Base-by-base conservation (phyloP, 2,797 vertebrate species). In the Liparis tanakae region DNA sequence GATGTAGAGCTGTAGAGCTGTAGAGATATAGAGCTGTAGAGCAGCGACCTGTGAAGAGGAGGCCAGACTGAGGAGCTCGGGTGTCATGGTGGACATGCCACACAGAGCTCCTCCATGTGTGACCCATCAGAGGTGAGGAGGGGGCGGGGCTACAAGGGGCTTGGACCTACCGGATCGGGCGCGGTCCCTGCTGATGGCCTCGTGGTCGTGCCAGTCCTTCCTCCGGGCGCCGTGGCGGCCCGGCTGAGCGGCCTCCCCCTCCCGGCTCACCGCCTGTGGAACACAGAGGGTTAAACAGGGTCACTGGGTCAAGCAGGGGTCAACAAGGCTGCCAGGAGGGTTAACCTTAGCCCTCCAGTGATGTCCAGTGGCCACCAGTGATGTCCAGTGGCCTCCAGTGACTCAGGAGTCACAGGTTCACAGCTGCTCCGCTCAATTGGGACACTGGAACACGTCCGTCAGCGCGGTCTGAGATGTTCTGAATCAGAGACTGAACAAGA, bases 161-260 rank as follows among this genome's bases (percentile, higher is more conserved):
- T 3, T 56, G 56, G 33, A 78, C 81, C 17, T 88, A 99, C 98
- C 98, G 48, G 92, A 86, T 66, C 95, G 94, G 36, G 96, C 92
- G 0, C 94, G 82, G 1, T 99, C 98, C 73, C 89, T 95, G 76
- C 75, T 93, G 87, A 98, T 98, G 2, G 93, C 88, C 14, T 96
- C 95, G 36, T 95, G 92, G 90, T 98, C 94, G 2, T 99, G 97
- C 98, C 98, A 99, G 92, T 99, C 97, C 91, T 93, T 98, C 89
- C 94, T 96, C 70, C 83, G 92, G 15, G 90, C 88, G 14, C 93
- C 93, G 1, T 67, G 76, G 10, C 75, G 92, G 70, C 85, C 94
- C 81, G 94, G 58, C 79, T 89, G 89, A 67, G 85, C 5, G 1
- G 94, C 91, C 79, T 95, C 95, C 75, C 88, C 95, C 59, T 88